A percentile compares a stretch with the other conserved stretches of the same genome.
Conservation (phyloP, 2,113 vertebrate species). For the Corynorhinus townsendii region DNA sequence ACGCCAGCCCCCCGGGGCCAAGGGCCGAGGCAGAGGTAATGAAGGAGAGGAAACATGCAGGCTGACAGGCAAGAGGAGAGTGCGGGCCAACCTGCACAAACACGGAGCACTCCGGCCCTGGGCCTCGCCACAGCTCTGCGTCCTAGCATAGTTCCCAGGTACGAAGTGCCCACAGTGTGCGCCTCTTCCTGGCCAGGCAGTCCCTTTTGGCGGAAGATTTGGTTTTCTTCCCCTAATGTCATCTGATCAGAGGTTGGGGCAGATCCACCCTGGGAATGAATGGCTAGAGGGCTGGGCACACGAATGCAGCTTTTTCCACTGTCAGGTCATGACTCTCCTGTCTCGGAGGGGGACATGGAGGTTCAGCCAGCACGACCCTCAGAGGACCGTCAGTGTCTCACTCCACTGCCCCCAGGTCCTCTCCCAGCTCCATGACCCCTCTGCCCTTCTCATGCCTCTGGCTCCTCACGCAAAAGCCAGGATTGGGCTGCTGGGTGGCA, state of each 20-base stretch:
- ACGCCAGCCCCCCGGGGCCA: rapidly evolving
- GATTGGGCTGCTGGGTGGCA: rapidly evolving
- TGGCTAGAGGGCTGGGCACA: too few species aligned
- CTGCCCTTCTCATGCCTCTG: background rate
- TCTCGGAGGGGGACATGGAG: background rate
- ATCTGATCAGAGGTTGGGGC: too few species aligned
- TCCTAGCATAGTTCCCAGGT: background rate
- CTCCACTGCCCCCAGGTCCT: background rate
- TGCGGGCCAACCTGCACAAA: background rate
- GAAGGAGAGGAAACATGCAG: background rate
- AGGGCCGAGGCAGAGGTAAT: background rate
- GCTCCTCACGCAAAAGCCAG: rapidly evolving
- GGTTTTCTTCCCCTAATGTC: too few species aligned
- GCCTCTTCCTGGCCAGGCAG: rapidly evolving
- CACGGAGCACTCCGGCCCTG: rapidly evolving
- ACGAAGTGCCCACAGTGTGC: rapidly evolving
- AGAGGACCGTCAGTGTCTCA: background rate
- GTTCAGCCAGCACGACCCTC: background rate
- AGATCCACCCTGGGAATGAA: too few species aligned
- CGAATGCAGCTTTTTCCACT: too few species aligned
- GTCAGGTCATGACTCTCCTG: background rate
- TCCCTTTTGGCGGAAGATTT: too few species aligned
- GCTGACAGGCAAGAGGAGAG: too few species aligned
- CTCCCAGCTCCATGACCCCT: background rate
- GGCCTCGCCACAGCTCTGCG: background rate